These are phyloP conservation scores for Ptychochromis oligacanthus DNA, from an alignment of 2,113 vertebrate genomes.

Conservation along the genomic window DNA sequence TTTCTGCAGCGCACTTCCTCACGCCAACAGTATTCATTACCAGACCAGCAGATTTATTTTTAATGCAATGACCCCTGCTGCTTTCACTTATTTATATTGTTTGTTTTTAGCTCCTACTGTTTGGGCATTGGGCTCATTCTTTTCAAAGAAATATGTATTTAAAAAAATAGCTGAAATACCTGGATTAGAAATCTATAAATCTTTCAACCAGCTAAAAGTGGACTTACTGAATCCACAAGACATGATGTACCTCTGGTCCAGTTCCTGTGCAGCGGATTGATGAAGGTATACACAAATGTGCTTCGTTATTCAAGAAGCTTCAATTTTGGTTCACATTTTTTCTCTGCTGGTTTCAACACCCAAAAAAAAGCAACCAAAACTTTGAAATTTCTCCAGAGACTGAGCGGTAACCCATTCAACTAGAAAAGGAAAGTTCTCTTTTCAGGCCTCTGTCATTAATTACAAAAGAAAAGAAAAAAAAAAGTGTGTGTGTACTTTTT, in stretches of 20 bases:
- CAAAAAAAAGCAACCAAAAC: no score
- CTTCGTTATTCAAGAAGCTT: no score
- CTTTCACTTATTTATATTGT: slow-evolving; percentile 20
- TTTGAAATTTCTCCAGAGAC: no score
- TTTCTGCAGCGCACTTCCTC: slow-evolving; percentile 10
- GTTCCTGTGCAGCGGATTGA: no score
- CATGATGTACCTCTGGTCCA: no score
- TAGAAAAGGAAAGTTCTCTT: background rate
- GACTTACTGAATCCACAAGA: rapidly evolving
- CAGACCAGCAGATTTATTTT: slow-evolving; percentile 31
- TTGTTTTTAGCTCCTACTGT: background rate
- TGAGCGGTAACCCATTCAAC: background rate
- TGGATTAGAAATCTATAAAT: background rate
- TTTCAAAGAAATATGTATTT: no score
- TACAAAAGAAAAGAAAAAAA: background rate
- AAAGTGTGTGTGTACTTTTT: no score
- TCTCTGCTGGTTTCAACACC: no score
- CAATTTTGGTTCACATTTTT: no score
- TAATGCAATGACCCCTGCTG: slow-evolving; percentile 28
- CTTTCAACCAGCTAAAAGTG: background rate
- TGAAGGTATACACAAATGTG: no score
- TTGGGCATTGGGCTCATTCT: background rate
- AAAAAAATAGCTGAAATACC: background rate
- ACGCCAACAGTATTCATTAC: slow-evolving; percentile 49
- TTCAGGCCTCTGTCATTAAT: background rate